Conservation (phyloP, 2,797 vertebrate species). For the Pseudochaenichthys georgianus region DNA sequence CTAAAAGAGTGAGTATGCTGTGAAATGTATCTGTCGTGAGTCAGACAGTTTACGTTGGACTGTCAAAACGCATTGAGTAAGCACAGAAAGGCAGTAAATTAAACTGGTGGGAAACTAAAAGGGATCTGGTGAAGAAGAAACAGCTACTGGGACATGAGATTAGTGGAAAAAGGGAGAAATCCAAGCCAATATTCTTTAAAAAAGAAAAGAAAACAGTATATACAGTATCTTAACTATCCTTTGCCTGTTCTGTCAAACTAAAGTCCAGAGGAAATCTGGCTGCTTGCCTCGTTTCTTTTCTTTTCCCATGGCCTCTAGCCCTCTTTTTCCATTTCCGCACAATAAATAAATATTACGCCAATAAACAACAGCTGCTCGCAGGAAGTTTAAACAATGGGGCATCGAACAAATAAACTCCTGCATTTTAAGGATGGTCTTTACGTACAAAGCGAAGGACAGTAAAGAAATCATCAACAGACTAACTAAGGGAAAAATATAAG, state of each 20-base stretch:
- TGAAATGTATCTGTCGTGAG: constrained; percentile 4
- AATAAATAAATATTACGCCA: constrained; percentile 75
- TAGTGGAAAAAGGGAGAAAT: constrained; percentile 15
- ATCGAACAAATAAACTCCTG: constrained; percentile 3
- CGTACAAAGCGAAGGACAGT: not conserved
- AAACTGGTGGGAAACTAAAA: constrained; percentile 7
- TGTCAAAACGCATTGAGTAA: constrained; percentile 9
- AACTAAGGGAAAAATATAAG: not conserved
- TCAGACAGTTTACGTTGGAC: not conserved
- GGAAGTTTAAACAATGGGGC: constrained; percentile 6
- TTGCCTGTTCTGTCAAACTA: constrained; percentile 27
- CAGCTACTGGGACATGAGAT: not conserved
- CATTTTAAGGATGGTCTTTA: not conserved
- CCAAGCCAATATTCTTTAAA: constrained; percentile 16
- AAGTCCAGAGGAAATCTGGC: constrained; percentile 41
- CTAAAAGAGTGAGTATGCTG: not conserved
- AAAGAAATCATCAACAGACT: constrained; percentile 1
- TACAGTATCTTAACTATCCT: constrained; percentile 11
- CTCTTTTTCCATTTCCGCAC: constrained; percentile 77
- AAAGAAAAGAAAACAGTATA: constrained; percentile 43
- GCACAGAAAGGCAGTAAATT: not conserved
- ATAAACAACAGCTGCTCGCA: constrained; percentile 60
- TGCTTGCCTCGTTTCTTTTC: constrained; percentile 42
- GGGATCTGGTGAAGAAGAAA: constrained; percentile 17
- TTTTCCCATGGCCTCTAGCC: constrained; percentile 71